A percentile compares a stretch with the other conserved stretches of the same genome.
phyloP scores from a whole-genome alignment of 2,888 invertebrate species.

The Gisinianus flammeolus region DNA sequence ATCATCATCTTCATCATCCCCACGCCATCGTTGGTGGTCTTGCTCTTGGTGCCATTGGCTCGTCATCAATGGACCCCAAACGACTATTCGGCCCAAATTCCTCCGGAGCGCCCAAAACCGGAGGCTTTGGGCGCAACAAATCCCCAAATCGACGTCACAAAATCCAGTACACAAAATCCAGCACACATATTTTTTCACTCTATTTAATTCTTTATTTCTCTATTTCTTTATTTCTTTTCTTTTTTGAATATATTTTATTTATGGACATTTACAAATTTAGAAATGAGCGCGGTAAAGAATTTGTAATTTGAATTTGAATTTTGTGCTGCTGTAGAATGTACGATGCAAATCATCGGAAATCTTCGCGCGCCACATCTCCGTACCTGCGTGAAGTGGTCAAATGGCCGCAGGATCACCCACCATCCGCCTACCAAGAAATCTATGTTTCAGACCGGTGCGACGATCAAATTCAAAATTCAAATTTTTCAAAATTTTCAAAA shows the following conservation, averaged over 20 bases:
- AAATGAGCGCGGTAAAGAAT: too few relatives aligned
- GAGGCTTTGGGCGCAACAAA: not conserved
- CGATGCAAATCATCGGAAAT: not conserved
- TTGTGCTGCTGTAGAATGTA: not conserved
- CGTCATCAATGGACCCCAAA: not conserved
- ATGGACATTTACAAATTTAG: not conserved
- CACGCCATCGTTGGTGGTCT: too few relatives aligned
- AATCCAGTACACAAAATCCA: not conserved
- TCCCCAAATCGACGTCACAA: not conserved
- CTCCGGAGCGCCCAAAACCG: not conserved
- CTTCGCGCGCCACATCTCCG: not conserved
- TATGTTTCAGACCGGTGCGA: slow-evolving; percentile 1
- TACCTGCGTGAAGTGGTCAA: slow-evolving; percentile 12
- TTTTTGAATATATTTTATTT: too few relatives aligned
- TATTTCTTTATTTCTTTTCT: too few relatives aligned
- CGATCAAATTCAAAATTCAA: too few relatives aligned
- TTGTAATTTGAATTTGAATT: too few relatives aligned
- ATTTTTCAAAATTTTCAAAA: too few relatives aligned
- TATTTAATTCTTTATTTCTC: not conserved
- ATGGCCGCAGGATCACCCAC: too few relatives aligned
- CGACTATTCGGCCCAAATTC: not conserved
- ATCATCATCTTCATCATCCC: too few relatives aligned
- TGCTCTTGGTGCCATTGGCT: not conserved
- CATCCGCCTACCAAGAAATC: slow-evolving; percentile 1
- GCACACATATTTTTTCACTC: too few relatives aligned